Percentiles rank a stretch among this genome's conserved stretches.
phyloP scores from a whole-genome alignment of 2,113 vertebrate genomes.

The Geococcyx californianus region DNA sequence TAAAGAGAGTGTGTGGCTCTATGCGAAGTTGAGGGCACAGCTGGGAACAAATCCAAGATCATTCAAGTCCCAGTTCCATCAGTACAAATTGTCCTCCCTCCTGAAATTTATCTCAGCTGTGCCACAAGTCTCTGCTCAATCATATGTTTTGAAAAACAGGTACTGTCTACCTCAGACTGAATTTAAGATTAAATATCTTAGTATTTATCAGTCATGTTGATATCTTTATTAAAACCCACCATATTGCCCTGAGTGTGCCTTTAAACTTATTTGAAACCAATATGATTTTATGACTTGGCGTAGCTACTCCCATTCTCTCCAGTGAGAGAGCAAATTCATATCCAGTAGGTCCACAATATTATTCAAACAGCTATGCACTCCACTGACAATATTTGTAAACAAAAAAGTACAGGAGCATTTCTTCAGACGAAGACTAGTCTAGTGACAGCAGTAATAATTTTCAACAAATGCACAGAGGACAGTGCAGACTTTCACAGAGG shows the following conservation, averaged over 20 bases:
- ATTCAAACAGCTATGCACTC: not conserved
- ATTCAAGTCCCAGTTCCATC: not conserved
- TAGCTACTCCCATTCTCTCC: not conserved
- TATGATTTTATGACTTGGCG: not conserved
- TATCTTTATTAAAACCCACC: not conserved
- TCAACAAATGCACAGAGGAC: not conserved
- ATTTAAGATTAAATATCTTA: not conserved
- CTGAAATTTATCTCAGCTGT: not conserved
- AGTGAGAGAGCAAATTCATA: not conserved
- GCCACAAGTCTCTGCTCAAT: not conserved
- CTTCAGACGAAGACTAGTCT: not conserved
- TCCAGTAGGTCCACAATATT: not conserved
- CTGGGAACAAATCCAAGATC: not conserved
- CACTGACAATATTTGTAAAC: not conserved
- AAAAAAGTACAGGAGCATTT: not conserved
- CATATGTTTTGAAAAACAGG: not conserved
- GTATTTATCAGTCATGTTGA: not conserved
- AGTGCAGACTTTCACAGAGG: not conserved
- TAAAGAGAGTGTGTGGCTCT: not conserved
- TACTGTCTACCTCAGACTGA: not conserved
- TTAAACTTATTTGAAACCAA: not conserved
- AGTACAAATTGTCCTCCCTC: not conserved
- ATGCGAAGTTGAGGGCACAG: not conserved
- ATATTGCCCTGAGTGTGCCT: not conserved
- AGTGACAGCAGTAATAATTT: not conserved